Conservation (phyloP, 1,140 invertebrate genomes). For the Pseudomyrmex flavicornis region DNA sequence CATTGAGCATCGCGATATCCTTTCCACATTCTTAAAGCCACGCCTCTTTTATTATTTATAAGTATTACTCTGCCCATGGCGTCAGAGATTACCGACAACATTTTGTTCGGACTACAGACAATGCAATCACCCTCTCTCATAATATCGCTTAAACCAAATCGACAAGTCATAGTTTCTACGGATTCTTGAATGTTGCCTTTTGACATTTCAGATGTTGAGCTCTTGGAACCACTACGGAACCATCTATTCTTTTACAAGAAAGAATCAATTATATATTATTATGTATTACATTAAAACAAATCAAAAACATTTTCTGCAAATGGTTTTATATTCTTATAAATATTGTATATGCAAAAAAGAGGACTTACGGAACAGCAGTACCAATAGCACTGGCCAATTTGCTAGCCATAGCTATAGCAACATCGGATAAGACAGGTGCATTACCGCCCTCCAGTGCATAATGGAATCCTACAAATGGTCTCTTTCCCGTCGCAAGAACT, state of each 20-base stretch:
- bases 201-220: conserved; percentile 79
- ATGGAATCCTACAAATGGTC: conserved; percentile 95
- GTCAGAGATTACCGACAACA: conserved; percentile 93
- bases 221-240: conserved; percentile 85
- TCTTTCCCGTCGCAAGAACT: conserved; percentile 92
- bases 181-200: conserved; percentile 85
- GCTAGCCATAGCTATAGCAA: conserved; percentile 94
- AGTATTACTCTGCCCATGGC: conserved; percentile 94
- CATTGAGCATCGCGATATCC: conserved; percentile 97
- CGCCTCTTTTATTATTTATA: conserved; percentile 92
- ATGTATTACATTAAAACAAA: neutral
- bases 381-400: conserved; percentile 92
- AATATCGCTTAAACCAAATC: conserved; percentile 94
- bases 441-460: conserved; percentile 94
- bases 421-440: conserved; percentile 91
- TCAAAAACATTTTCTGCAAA: neutral
- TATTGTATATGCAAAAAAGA: neutral
- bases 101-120: conserved; percentile 91
- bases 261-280: neutral
- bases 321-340: conserved; percentile 14
- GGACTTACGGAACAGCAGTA: conserved; percentile 91
- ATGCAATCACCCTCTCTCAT: conserved; percentile 90
- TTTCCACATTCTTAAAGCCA: conserved; percentile 95
- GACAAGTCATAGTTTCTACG: conserved; percentile 88
- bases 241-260: conserved; percentile 78